phyloP scores from a whole-genome alignment of 2,113 vertebrate genomes.

The Gasterosteus aculeatus region DNA sequence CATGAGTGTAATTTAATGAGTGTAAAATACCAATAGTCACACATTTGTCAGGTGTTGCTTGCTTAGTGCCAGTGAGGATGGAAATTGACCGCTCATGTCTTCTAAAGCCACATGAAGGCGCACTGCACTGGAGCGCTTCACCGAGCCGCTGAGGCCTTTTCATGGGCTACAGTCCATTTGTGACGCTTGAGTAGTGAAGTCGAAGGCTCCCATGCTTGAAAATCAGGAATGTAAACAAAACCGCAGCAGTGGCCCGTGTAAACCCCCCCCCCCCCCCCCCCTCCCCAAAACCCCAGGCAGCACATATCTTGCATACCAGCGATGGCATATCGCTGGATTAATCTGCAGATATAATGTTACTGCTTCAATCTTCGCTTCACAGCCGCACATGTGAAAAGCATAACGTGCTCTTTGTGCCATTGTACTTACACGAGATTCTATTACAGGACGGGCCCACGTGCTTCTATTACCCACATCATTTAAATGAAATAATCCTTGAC shows the following conservation, averaged over 20 bases:
- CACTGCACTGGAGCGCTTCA: background rate
- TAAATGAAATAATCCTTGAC: constrained; percentile 3
- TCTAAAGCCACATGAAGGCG: background rate
- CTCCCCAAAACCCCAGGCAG: background rate
- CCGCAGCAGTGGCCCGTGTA: background rate
- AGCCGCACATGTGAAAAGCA: background rate
- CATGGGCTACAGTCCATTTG: constrained; percentile 10
- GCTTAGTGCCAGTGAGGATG: background rate
- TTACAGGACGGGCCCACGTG: background rate
- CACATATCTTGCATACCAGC: background rate
- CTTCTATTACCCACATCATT: background rate
- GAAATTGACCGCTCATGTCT: constrained; percentile 5
- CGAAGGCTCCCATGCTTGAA: constrained; percentile 5
- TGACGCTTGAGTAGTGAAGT: constrained; percentile 6
- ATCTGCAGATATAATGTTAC: constrained; percentile 15
- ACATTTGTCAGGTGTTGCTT: background rate
- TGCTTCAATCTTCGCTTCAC: constrained; percentile 11
- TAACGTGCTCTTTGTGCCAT: background rate
- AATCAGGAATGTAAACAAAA: background rate
- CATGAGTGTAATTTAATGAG: too few relatives aligned
- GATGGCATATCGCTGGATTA: background rate
- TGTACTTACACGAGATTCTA: background rate
- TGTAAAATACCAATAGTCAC: background rate
- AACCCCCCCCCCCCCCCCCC: constrained; percentile 11
- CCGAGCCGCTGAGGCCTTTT: background rate